These are phyloP conservation scores for Oikopleura dioica DNA, from an alignment of 23 tunicate genomes.

Conservation along the genomic window DNA sequence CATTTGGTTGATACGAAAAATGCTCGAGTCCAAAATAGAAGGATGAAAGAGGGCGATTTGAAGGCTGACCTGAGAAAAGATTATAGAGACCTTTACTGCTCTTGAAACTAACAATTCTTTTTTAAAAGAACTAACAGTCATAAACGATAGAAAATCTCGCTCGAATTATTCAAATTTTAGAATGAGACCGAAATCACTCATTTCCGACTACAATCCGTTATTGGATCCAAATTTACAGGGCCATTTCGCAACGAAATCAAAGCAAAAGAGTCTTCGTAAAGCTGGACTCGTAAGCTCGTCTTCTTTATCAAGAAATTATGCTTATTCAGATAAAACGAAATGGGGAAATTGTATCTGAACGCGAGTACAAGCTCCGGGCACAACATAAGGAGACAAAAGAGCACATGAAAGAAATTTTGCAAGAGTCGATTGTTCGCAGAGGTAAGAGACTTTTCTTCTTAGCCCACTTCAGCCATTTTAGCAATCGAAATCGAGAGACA, in stretches of 20 bases:
- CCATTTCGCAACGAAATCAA: neutral
- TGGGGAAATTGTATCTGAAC: constrained; percentile 3
- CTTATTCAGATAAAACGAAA: neutral
- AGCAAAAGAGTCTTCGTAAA: neutral
- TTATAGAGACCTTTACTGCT: too few species aligned
- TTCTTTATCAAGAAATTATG: neutral
- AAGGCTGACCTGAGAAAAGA: too few species aligned
- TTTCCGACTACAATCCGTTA: neutral
- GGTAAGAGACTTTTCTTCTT: constrained; percentile 44
- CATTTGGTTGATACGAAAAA: too few species aligned
- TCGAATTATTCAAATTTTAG: neutral
- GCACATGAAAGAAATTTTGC: constrained; percentile 67
- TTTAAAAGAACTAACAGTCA: neutral
- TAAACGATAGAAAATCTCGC: neutral
- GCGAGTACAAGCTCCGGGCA: neutral
- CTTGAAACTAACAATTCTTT: neutral
- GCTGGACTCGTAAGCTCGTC: neutral
- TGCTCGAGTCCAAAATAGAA: too few species aligned
- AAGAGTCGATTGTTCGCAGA: constrained; percentile 84
- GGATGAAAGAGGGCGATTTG: too few species aligned
- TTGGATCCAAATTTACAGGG: neutral
- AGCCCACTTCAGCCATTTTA: neutral
- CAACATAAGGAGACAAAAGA: constrained; percentile 45
- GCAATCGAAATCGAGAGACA: constrained; percentile 21
- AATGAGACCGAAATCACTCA: neutral